Conservation (phyloP, 2,113 vertebrate species). For the Cochlearius cochlearius region DNA sequence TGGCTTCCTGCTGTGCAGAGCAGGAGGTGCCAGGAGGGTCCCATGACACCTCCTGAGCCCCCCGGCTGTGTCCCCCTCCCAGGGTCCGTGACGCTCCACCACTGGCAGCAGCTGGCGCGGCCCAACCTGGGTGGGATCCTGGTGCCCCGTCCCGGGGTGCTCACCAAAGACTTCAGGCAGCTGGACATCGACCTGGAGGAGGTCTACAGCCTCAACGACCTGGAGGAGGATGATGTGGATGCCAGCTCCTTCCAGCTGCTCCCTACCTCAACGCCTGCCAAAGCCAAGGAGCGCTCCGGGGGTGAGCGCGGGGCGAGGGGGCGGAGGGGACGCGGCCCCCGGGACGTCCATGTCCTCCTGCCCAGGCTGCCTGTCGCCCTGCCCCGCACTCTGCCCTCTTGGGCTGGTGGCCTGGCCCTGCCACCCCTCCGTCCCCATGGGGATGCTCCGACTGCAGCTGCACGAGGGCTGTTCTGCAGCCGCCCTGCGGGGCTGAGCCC, state of each 20-base stretch:
- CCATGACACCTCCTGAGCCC: rapidly evolving
- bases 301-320: slow-evolving; percentile 59
- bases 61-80: not conserved
- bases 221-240: slow-evolving; percentile 86
- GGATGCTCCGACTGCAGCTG: not conserved
- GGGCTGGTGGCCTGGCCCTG: not conserved
- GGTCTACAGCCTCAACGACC: slow-evolving; percentile 85
- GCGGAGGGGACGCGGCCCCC: rapidly evolving
- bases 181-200: slow-evolving; percentile 82
- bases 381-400: rapidly evolving
- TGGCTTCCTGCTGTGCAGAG: rapidly evolving
- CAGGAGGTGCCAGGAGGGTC: not conserved
- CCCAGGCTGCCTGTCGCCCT: not conserved
- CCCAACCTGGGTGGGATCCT: slow-evolving; percentile 82
- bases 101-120: slow-evolving; percentile 88
- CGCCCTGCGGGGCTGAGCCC: rapidly evolving
- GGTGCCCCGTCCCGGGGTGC: slow-evolving; percentile 80
- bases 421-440: rapidly evolving
- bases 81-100: slow-evolving; percentile 85
- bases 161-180: slow-evolving; percentile 87
- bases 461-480: rapidly evolving
- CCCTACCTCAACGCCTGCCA: slow-evolving; percentile 52
- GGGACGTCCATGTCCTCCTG: not conserved
- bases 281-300: slow-evolving; percentile 49
- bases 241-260: slow-evolving; percentile 57